Evolutionary conservation across 2,113 vertebrate genomes (phyloP), one percentile per base, ranked within the genome.

Genomic region (Ondatra zibethicus): DNA sequence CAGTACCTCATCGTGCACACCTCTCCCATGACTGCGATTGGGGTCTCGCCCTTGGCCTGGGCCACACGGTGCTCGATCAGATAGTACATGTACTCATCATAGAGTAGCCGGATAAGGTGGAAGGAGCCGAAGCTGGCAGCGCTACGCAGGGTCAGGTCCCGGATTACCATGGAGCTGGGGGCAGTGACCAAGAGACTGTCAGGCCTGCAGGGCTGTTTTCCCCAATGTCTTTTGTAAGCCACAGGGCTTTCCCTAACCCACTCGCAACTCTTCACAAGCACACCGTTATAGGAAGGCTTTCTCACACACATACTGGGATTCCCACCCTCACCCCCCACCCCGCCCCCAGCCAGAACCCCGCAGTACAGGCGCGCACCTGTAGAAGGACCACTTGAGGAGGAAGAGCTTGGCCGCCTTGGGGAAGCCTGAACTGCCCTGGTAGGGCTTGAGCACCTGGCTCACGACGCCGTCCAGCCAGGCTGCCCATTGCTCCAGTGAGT

Each of bases 21-120:
- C 98, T 99, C 99, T 98, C 99, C 99, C 99, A 99, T 99, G 92
- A 99, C 99, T 0, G 99, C 99, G 5, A 99, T 99, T 47, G 99
- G 99, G 0, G 99, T 99, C 98, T 99, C 99, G 94, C 99, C 99
- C 98, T 99, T 99, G 91, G 99, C 99, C 97, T 99, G 99, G 42
- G 99, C 99, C 96, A 99, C 99, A 5, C 99, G 98, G 98, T 99
- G 99, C 97, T 99, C 99, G n/a, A 99, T 99, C 98, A 99, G 98
- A 98, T 99, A 99, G 98, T 99, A 99, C 99, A 99, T 99, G 96
- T 99, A 99, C 96, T 99, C 99, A 0, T 99, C 99, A 31, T 99
- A 99, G 55, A 99, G 98, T 96, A 99, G 97, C 63, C 99, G 99
- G 97, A 99, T 99, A 95, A 99, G 99, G 97, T 99, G 99, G 97